Conservation (phyloP, 2,797 vertebrate species). For the Passerculus sandwichensis region DNA sequence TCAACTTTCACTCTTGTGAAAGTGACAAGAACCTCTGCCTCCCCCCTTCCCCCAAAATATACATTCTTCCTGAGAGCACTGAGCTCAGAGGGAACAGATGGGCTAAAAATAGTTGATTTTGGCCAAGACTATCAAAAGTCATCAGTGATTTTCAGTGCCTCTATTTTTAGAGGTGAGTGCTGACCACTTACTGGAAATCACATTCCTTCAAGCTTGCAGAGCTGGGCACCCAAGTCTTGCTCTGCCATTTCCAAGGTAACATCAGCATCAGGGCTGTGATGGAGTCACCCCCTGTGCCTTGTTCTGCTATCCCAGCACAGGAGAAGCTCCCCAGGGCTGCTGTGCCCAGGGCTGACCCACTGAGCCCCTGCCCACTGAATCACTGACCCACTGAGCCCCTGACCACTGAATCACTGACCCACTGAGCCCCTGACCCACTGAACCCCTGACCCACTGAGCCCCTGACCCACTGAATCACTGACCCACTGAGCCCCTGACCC, state of each 20-base stretch:
- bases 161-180: conserved; percentile 62
- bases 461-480: background rate
- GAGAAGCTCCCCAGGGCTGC: background rate
- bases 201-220: conserved; percentile 7
- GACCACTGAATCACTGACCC: background rate
- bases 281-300: background rate
- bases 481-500: background rate
- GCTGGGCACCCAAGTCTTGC: background rate
- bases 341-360: accelerated
- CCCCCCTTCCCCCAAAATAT: conserved; percentile 17
- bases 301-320: background rate
- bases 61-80: conserved; percentile 48
- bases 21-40: conserved; percentile 36
- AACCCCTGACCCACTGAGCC: background rate
- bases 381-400: background rate
- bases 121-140: conserved; percentile 38
- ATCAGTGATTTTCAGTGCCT: conserved; percentile 46
- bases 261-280: background rate
- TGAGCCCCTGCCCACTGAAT: background rate
- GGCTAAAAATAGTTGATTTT: conserved; percentile 59
- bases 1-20: conserved; percentile 19
- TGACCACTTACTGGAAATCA: conserved; percentile 46
- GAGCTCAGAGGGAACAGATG: conserved; percentile 48
- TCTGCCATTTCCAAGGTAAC: background rate
- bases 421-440: background rate